Base-by-base conservation (phyloP, 2,113 vertebrate genomes). In the Ameiurus melas region DNA sequence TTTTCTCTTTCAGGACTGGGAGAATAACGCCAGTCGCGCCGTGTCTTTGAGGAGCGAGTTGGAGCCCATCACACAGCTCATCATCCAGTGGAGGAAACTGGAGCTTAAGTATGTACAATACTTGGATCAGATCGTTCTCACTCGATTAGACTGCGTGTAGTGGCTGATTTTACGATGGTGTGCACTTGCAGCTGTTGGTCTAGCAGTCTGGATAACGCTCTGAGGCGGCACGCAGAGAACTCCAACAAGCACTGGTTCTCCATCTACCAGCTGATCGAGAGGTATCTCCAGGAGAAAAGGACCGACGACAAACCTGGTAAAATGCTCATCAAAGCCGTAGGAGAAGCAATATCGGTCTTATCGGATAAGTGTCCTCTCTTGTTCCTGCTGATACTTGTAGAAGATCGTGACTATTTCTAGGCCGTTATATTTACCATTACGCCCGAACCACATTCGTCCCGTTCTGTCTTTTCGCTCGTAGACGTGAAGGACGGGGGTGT, bases 81-180 rank as follows among this genome's bases (percentile, higher is more conserved):
- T 99, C 73, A 97, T 99, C 92, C 97, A 97, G 92, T 99, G 98
- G 98, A 97, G 97, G 84, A 98, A 96, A 94, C 58, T 99, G 89
- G 98, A 99, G 91, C 89, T 99, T 53, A 97, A 94, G 98, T 99
- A 95, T 25, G 83, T 85, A 36, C 4, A 43, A 43, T 43, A 43
- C 39, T 58, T 19, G 6, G 57, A 58, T 27, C 25, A 64, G 62
- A 64, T n/a, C 12, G 27, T 64, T 64, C 9, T 12, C 25, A n/a
- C 17, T 0, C 10, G 3, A 64, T n/a, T 0, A 64, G 25, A 7
- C 57, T 60, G 58, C 19, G 22, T 60, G 58, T 20, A 1, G 5
- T 6, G 1, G 62, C 25, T 64, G 62, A 27, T 73, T 73, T 10
- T 22, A 39, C 22, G 71, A 20, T 39, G 64, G 8, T 39, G 33